Percentiles rank a stretch among this genome's conserved stretches.
Evolutionary conservation across 2,797 vertebrate species (phyloP).

Genomic region (Ctenopoma kingsleyae): DNA sequence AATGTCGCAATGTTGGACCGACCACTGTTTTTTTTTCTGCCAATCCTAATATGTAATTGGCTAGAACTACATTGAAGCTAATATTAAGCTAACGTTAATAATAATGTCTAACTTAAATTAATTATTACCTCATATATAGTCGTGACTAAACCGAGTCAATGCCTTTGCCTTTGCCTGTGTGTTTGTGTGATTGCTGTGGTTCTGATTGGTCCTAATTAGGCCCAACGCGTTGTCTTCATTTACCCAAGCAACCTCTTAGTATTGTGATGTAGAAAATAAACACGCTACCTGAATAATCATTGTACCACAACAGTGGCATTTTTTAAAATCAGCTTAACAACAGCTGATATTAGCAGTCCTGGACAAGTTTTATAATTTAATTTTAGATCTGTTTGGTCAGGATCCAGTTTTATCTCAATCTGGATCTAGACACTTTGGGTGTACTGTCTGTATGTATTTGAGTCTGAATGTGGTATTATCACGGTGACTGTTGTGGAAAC

Average conservation of each 20-base stretch:
- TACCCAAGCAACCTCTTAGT: background rate
- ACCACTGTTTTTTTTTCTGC: background rate
- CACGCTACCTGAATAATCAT: constrained; percentile 2
- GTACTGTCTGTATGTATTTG: background rate
- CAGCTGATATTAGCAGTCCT: background rate
- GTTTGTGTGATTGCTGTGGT: background rate
- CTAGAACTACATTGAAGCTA: background rate
- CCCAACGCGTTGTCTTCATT: constrained; percentile 31
- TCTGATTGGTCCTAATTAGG: constrained; percentile 35
- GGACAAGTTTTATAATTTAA: background rate
- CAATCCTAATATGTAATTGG: background rate
- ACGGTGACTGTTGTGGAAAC: constrained; percentile 67
- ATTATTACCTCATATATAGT: background rate
- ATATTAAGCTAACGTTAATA: background rate
- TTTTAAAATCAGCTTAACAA: background rate
- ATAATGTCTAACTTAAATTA: background rate
- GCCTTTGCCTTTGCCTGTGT: background rate
- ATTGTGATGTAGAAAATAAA: constrained; percentile 23
- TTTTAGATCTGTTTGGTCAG: background rate
- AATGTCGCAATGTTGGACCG: background rate
- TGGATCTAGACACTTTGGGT: constrained; percentile 6
- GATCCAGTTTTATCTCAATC: background rate
- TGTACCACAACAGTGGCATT: background rate
- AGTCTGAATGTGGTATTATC: constrained; percentile 23
- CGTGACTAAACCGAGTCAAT: background rate